A percentile compares a stretch with the other conserved stretches of the same genome.
Conservation (phyloP, 2,888 invertebrate genomes). For the Pammene fasciana region DNA sequence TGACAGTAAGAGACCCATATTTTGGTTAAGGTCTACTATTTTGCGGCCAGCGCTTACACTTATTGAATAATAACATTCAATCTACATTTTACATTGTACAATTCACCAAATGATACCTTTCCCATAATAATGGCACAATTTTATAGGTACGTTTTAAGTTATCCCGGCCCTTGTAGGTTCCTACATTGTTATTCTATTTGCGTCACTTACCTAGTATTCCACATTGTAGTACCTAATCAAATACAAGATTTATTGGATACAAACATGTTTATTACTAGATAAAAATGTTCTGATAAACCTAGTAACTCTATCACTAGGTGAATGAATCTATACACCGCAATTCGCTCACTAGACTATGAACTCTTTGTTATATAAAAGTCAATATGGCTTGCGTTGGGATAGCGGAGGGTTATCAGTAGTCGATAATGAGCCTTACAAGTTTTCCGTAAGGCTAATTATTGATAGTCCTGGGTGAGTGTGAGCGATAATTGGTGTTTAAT, state of each 20-base stretch:
- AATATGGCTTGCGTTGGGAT: not conserved
- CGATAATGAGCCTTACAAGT: not conserved
- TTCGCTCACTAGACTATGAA: not conserved
- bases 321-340: not conserved
- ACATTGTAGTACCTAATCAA: constrained; percentile 19
- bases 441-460: not conserved
- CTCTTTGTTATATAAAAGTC: constrained; percentile 1
- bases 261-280: constrained; percentile 22
- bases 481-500: constrained; percentile 19
- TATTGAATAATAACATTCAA: too few species aligned
- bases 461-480: not conserved
- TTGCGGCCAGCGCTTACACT: too few species aligned
- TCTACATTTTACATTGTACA: too few species aligned
- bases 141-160: too few species aligned
- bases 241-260: constrained; percentile 1
- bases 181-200: too few species aligned
- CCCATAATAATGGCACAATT: too few species aligned
- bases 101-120: too few species aligned
- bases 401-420: not conserved
- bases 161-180: too few species aligned
- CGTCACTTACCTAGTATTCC: too few species aligned
- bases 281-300: constrained; percentile 9
- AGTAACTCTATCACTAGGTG: constrained; percentile 15
- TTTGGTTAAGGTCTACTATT: too few species aligned
- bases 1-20: too few species aligned